These are phyloP conservation scores for Heliconius hortense DNA, from an alignment of 2,888 invertebrate species.

Conservation along the genomic window DNA sequence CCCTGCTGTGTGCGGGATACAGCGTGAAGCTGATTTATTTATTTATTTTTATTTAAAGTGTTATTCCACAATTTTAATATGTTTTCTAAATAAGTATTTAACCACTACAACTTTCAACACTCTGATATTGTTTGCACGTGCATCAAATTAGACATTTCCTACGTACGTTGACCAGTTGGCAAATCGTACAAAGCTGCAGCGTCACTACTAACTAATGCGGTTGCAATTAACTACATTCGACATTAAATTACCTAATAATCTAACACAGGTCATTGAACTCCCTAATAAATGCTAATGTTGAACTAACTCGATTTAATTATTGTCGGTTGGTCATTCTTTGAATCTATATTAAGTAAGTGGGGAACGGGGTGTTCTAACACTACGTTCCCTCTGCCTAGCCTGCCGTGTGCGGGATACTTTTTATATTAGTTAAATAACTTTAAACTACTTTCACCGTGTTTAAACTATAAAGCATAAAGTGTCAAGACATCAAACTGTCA, in stretches of 20 bases:
- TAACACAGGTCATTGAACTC: slow-evolving; percentile 58
- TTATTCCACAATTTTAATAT: too few relatives aligned
- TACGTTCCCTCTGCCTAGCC: too few relatives aligned
- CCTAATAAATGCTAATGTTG: slow-evolving; percentile 61
- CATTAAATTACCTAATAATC: slow-evolving; percentile 54
- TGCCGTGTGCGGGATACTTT: too few relatives aligned
- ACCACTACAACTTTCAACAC: neutral
- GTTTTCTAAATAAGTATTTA: too few relatives aligned
- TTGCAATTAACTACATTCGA: slow-evolving; percentile 52
- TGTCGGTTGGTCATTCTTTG: slow-evolving; percentile 51
- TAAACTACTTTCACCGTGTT: slow-evolving; percentile 45
- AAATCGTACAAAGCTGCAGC: slow-evolving; percentile 39
- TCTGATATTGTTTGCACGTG: slow-evolving; percentile 28
- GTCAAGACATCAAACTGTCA: slow-evolving; percentile 37
- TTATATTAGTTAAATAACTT: neutral
- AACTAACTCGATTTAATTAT: slow-evolving; percentile 53
- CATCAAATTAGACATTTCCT: slow-evolving; percentile 22
- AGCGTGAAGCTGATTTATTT: too few relatives aligned
- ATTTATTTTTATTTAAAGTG: too few relatives aligned
- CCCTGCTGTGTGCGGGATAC: too few relatives aligned
- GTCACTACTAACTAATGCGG: slow-evolving; percentile 43
- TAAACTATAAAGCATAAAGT: slow-evolving; percentile 32
- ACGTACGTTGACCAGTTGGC: slow-evolving; percentile 37
- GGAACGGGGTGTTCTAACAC: too few relatives aligned
- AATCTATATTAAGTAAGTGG: slow-evolving; percentile 48